Evolutionary conservation across 2,113 vertebrate species (phyloP), one percentile per base, ranked within the genome.

Genomic region (Hipposideros armiger): DNA sequence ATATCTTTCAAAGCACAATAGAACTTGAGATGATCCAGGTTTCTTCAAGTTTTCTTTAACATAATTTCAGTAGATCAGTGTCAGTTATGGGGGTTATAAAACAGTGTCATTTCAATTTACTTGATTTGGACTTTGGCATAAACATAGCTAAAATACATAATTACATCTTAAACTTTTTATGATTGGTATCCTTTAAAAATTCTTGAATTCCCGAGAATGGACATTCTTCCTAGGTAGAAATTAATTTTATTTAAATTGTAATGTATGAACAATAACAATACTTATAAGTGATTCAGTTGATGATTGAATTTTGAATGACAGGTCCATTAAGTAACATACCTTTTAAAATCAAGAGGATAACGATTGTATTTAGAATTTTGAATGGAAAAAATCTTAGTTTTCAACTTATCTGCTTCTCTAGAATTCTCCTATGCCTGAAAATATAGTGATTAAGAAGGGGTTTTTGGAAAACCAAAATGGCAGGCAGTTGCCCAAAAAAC

Each of bases 91-190:
- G 32, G 13, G 28, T 30, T n/a, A 56, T n/a, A 54, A 74, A 42
- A 82, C 4, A 6, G 10, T 80, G 13, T 85, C 32, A 86, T 47
- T 94, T 90, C 52, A 87, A 24, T n/a, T 72, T 88, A 52, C 28
- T 87, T 91, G 22, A 40, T 50, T 45, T 47, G 17, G n/a, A 89
- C 20, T 56, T 73, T 73, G 36, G 64, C 30, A 78, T 52, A 88
- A 84, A 64, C 26, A 47, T 28, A 64, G 36, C 62, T 87, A n/a
- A 95, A 85, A 74, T 88, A 26, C 89, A 77, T 76, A 76, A 69
- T 24, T 89, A 50, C 7, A 92, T 90, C 45, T 81, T 67, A 86
- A 54, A 64, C 11, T 19, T 70, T 60, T 67, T 73, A 45, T 47
- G 50, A 67, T 30, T 66, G 7, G 10, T 42, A 54, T 24, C 52